Evolutionary conservation across 2,888 invertebrate species (phyloP).

Genomic region (Drosophila siamana): DNA sequence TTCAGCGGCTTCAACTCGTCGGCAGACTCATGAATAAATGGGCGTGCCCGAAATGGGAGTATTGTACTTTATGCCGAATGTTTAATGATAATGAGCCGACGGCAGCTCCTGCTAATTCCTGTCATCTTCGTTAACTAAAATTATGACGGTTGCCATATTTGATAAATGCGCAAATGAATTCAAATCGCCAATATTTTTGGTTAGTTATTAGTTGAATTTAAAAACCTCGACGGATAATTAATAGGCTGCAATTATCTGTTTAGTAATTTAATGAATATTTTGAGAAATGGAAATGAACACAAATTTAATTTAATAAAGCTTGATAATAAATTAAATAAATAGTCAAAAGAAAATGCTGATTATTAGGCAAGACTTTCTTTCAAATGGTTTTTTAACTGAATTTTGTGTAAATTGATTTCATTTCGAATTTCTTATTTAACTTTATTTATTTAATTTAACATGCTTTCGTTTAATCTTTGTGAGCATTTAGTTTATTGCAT

Average conservation of each 20-base stretch:
- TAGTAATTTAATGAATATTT: too few species aligned
- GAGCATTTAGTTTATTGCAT: background rate
- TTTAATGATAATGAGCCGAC: constrained; percentile 60
- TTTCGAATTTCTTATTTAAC: too few species aligned
- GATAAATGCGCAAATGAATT: constrained; percentile 1
- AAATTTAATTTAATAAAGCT: too few species aligned
- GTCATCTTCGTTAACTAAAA: constrained; percentile 1
- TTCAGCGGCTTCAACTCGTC: constrained; percentile 42
- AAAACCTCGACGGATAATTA: too few species aligned
- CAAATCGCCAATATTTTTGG: background rate
- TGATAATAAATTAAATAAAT: too few species aligned
- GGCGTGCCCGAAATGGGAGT: constrained; percentile 20
- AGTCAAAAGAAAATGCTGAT: too few species aligned
- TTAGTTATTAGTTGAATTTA: background rate
- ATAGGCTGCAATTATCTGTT: too few species aligned
- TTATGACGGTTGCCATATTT: constrained; percentile 18
- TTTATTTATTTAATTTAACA: background rate
- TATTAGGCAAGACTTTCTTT: too few species aligned
- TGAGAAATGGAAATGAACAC: too few species aligned
- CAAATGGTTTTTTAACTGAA: too few species aligned
- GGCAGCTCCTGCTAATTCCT: background rate
- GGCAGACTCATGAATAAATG: constrained; percentile 47
- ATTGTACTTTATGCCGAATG: constrained; percentile 31
- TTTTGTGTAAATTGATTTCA: too few species aligned
- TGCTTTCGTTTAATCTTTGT: background rate